These are phyloP conservation scores for Neoitamus cyanurus DNA, from an alignment of 2,888 invertebrate genomes.

Conservation along the genomic window DNA sequence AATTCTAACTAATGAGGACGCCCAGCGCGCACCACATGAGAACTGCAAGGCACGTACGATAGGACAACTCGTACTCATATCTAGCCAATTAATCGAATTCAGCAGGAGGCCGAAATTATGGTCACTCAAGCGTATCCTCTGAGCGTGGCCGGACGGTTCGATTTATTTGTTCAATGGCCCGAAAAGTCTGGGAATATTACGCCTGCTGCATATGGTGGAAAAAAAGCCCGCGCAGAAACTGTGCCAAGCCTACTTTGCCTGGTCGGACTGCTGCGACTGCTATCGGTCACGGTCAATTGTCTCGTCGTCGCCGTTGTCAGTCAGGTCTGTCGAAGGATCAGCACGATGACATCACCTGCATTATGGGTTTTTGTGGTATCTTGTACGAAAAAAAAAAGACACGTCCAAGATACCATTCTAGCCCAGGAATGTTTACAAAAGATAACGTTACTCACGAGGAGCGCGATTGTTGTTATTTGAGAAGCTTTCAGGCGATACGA, in stretches of 20 bases:
- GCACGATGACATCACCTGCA: neutral
- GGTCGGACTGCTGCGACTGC: neutral
- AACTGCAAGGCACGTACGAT: neutral
- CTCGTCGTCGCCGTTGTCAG: neutral
- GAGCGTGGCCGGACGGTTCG: neutral
- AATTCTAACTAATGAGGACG: neutral
- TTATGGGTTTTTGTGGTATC: neutral
- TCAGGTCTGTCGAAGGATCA: neutral
- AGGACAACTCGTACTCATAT: neutral
- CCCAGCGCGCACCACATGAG: neutral
- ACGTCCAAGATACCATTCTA: neutral
- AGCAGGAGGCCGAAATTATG: neutral
- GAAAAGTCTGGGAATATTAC: neutral
- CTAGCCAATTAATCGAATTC: neutral
- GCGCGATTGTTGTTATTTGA: neutral
- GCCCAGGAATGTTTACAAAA: neutral
- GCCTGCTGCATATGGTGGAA: neutral
- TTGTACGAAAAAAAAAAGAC: neutral
- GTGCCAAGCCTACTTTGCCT: conserved; percentile 8
- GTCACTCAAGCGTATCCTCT: neutral
- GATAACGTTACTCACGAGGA: neutral
- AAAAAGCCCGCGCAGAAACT: neutral
- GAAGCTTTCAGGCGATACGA: neutral
- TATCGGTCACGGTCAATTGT: conserved; percentile 28
- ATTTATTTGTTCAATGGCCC: neutral